phyloP scores from a whole-genome alignment of 2,888 invertebrate species.

The Cheilosia soror region DNA sequence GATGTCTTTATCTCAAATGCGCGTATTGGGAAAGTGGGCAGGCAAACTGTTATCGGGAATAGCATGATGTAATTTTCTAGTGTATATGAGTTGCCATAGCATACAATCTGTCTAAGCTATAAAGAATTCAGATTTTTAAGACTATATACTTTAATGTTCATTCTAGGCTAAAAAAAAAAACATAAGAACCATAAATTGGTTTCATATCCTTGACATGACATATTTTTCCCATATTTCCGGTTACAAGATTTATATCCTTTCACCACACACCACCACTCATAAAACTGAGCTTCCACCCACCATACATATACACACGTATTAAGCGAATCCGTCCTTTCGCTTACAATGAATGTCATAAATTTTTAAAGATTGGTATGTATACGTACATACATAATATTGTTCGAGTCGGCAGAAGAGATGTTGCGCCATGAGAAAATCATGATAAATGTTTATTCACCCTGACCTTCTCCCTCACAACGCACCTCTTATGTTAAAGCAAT shows the following conservation, averaged over 20 bases:
- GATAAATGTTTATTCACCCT: slow-evolving; percentile 54
- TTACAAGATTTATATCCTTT: slow-evolving; percentile 53
- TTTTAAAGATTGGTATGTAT: slow-evolving; percentile 35
- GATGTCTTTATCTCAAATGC: too few species aligned
- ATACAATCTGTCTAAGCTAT: too few species aligned
- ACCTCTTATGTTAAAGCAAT: slow-evolving; percentile 36
- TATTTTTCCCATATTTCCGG: slow-evolving; percentile 55
- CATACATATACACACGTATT: slow-evolving; percentile 13
- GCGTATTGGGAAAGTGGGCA: too few species aligned
- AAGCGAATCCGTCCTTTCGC: slow-evolving; percentile 38
- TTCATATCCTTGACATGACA: slow-evolving; percentile 50
- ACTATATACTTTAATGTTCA: not conserved
- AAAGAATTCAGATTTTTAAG: not conserved
- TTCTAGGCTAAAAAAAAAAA: slow-evolving; percentile 11
- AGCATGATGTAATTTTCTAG: too few species aligned
- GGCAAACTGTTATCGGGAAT: too few species aligned
- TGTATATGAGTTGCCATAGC: too few species aligned
- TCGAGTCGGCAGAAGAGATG: slow-evolving; percentile 48
- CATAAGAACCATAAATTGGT: slow-evolving; percentile 50
- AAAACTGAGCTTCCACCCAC: slow-evolving; percentile 25
- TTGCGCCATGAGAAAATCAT: slow-evolving; percentile 47
- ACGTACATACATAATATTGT: slow-evolving; percentile 12
- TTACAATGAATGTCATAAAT: slow-evolving; percentile 44
- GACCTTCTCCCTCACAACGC: slow-evolving; percentile 2
- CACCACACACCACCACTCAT: slow-evolving; percentile 34